Percentiles rank a stretch among this genome's conserved stretches.
phyloP scores from a whole-genome alignment of 2,113 vertebrate species.

The Stercorarius parasiticus region DNA sequence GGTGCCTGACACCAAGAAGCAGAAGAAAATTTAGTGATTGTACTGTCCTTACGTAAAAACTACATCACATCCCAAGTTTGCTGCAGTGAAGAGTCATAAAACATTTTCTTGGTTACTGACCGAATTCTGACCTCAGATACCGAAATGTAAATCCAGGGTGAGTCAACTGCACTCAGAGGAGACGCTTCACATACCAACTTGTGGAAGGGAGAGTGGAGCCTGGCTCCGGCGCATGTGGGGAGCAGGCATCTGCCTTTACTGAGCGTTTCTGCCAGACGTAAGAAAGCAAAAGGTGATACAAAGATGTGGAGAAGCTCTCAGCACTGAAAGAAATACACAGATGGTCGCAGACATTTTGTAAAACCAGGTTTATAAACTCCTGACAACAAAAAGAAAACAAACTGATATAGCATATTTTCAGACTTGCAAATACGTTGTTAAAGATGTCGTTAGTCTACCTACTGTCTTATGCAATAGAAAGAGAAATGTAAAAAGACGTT shows the following conservation, averaged over 20 bases:
- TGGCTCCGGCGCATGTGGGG: neutral
- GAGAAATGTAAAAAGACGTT: neutral
- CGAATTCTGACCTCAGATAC: neutral
- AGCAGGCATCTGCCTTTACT: neutral
- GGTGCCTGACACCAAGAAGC: neutral
- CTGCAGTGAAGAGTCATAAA: neutral
- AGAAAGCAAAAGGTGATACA: neutral
- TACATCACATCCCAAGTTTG: neutral
- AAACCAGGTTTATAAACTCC: neutral
- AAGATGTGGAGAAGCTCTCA: neutral
- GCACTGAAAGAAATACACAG: neutral
- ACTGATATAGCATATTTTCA: neutral
- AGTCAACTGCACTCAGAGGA: neutral
- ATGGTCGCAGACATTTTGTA: neutral
- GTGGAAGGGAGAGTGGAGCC: neutral
- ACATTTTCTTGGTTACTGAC: neutral
- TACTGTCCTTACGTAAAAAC: neutral
- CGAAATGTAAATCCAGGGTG: neutral
- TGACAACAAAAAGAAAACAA: neutral
- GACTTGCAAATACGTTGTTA: neutral
- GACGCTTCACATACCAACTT: neutral
- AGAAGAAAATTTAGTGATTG: neutral
- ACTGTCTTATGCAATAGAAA: neutral
- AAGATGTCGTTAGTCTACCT: neutral
- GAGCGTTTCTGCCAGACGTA: neutral